Evolutionary conservation across 2,888 invertebrate species (phyloP).

Genomic region (Drosophila phalerata): DNA sequence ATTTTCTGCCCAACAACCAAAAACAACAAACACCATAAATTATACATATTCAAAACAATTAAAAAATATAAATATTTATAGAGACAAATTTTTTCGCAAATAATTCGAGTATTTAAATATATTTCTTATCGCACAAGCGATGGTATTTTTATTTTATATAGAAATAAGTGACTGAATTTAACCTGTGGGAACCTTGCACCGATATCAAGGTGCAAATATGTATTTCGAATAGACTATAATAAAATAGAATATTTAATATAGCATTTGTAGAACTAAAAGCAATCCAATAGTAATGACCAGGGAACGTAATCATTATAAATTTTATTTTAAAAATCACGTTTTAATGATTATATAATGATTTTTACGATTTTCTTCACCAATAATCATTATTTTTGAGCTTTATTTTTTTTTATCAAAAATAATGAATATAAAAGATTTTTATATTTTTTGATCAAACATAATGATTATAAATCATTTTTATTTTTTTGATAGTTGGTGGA

Average conservation of each 20-base stretch:
- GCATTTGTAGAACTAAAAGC: conserved; percentile 31
- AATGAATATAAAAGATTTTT: no score
- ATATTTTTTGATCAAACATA: no score
- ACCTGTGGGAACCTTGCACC: conserved; percentile 38
- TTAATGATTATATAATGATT: no score
- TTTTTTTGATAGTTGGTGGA: no score
- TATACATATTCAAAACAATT: not conserved
- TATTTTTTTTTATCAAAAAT: no score
- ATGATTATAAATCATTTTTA: no score
- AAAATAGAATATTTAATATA: conserved; percentile 4
- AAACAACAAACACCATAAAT: conserved; percentile 10
- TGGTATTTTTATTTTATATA: conserved; percentile 11
- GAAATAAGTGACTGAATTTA: conserved; percentile 4
- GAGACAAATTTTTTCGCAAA: conserved; percentile 16
- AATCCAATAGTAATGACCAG: conserved; percentile 3
- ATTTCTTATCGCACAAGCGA: conserved; percentile 37
- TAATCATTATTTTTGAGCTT: no score
- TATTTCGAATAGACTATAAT: not conserved
- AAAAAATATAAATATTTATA: conserved; percentile 21
- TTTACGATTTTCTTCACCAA: no score
- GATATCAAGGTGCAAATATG: conserved; percentile 45
- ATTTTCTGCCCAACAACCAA: conserved; percentile 34
- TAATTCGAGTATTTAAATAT: conserved; percentile 5
- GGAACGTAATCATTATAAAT: no score
- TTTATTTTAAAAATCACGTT: no score